These are phyloP conservation scores for Drosophila nr. perissopoda DNA, from an alignment of 2,888 invertebrate genomes.

Conservation along the genomic window DNA sequence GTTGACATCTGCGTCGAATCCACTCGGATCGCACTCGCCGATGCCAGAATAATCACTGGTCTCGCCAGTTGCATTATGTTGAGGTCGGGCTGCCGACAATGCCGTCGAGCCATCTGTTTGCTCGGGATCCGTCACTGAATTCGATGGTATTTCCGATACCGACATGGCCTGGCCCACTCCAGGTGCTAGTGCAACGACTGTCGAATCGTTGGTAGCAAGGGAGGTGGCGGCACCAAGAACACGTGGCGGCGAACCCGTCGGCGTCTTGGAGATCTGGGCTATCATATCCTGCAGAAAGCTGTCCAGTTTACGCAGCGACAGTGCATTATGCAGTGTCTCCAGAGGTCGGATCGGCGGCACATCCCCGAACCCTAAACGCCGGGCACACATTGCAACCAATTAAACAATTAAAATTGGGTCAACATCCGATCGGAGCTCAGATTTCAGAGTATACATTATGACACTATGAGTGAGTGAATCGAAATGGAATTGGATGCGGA, in stretches of 20 bases:
- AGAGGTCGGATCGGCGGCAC: slow-evolving; percentile 98
- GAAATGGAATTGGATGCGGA: slow-evolving; percentile 3
- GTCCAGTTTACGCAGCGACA: slow-evolving; percentile 96
- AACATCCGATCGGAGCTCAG: background rate
- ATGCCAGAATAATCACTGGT: background rate
- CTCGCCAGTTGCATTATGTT: background rate
- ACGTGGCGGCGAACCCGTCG: slow-evolving; percentile 90
- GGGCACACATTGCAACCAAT: slow-evolving; percentile 73
- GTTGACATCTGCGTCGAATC: slow-evolving; percentile 4
- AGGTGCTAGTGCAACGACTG: background rate
- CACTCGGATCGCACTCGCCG: slow-evolving; percentile 5
- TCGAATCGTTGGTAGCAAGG: slow-evolving; percentile 15
- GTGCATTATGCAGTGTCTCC: slow-evolving; percentile 98
- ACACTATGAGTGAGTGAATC: background rate
- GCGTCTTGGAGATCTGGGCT: slow-evolving; percentile 90
- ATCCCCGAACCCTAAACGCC: slow-evolving; percentile 90
- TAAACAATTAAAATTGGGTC: background rate
- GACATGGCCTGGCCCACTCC: background rate
- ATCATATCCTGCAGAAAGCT: slow-evolving; percentile 95
- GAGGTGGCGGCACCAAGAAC: slow-evolving; percentile 25
- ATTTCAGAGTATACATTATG: background rate
- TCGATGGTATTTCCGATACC: slow-evolving; percentile 9
- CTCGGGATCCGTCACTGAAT: slow-evolving; percentile 31
- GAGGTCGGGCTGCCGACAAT: background rate
- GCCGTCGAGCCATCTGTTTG: background rate